Percentiles rank a stretch among this genome's conserved stretches.
phyloP scores from a whole-genome alignment of 2,113 vertebrate species.

The Melanostigma gelatinosum region DNA sequence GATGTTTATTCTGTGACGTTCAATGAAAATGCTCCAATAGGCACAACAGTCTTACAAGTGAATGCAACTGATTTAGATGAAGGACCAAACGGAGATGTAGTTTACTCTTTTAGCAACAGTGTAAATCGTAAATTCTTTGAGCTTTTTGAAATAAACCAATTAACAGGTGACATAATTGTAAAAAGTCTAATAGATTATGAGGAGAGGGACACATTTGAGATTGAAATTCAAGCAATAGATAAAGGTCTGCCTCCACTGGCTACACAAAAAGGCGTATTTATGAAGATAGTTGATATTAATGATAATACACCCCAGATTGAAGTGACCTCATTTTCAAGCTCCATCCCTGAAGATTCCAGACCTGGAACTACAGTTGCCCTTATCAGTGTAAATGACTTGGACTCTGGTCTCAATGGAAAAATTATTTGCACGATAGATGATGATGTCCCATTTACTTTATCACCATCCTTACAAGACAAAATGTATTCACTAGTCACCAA shows the following conservation, averaged over 20 bases:
- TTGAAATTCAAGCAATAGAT: conserved; percentile 77
- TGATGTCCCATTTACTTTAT: conserved; percentile 50
- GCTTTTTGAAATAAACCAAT: conserved; percentile 59
- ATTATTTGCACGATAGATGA: conserved; percentile 47
- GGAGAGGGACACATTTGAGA: conserved; percentile 58
- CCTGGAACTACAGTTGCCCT: conserved; percentile 64
- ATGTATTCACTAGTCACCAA: conserved; percentile 65
- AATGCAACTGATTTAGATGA: conserved; percentile 79
- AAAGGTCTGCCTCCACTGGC: conserved; percentile 44
- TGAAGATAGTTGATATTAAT: conserved; percentile 59
- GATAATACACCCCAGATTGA: conserved; percentile 67
- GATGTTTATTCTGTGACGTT: conserved; percentile 49
- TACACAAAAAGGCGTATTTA: conserved; percentile 42
- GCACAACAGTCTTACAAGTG: conserved; percentile 62
- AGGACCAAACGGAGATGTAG: conserved; percentile 69
- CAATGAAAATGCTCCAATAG: conserved; percentile 54
- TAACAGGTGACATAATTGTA: conserved; percentile 71
- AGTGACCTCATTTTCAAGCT: conserved; percentile 63
- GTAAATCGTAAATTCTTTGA: conserved; percentile 8
- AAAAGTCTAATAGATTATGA: conserved; percentile 74
- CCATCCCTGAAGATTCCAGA: conserved; percentile 56
- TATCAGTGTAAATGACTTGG: conserved; percentile 60
- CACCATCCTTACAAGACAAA: conserved; percentile 56
- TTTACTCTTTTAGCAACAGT: conserved; percentile 72
- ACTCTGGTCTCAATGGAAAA: conserved; percentile 69